Base-by-base conservation (phyloP, 2,113 vertebrate genomes). In the Mesitornis unicolor region DNA sequence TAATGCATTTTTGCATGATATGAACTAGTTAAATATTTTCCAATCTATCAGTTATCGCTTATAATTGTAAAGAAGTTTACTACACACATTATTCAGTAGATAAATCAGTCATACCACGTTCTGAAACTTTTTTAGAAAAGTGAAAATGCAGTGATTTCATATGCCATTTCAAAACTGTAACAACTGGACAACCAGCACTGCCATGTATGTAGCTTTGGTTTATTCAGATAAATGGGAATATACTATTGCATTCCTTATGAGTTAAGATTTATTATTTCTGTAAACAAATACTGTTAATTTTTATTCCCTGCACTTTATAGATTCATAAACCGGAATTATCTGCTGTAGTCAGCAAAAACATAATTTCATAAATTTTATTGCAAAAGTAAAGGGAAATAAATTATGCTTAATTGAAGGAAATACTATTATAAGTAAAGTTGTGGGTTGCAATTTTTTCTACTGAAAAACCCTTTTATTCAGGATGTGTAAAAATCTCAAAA, bases 171-270 rank as follows among this genome's bases (percentile, higher is more conserved):
- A 63, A 64, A 74, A 71, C 31, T 28, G 9, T 19, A 83, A 42
- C 35, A 70, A n/a, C 33, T 38, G 16, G 36, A 35, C 53, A 84
- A 84, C 15, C 38, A 20, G 2, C 18, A n/a, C 10, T 63, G 16
- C 11, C 3, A 1, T 59, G 6, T 48, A 17, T 16, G 4, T 35
- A 36, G 31, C 15, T 75, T 78, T 15, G 71, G 21, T 53, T 79
- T 54, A 79, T 54, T 78, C 16, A 74, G 68, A 84, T 20, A 76
- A 68, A 77, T 48, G 45, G 25, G 14, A 95, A 91, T 84, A 65
- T 29, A 12, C 54, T 40, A 43, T 87, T 86, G 77, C 15, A n/a
- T 67, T 81, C 22, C 59, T 0, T 48, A 28, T 50, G 3, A 20
- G 7, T n/a, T 76, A 68, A 83, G 17, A 38, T 1, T 53, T 76